Evolutionary conservation across 2,113 vertebrate species (phyloP).

Genomic region (Cettia cetti): DNA sequence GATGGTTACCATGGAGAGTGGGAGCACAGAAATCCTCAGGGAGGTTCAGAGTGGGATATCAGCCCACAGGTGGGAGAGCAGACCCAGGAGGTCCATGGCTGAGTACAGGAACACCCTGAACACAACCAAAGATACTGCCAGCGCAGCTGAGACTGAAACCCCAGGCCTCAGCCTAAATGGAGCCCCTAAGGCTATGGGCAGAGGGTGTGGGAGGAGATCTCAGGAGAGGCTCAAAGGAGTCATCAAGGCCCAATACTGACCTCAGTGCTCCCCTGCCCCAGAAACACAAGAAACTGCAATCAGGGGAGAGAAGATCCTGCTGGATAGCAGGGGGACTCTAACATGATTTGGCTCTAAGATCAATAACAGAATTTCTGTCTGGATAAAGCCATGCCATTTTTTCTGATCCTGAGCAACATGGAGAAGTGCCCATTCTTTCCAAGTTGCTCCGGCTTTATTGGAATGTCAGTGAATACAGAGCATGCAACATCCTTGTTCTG

Average conservation of each 20-base stretch:
- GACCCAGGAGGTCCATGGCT: fast-evolving
- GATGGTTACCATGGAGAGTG: background rate
- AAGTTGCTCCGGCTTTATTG: background rate
- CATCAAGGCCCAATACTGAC: background rate
- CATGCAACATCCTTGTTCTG: background rate
- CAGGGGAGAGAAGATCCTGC: background rate
- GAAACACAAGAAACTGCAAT: background rate
- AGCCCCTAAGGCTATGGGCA: background rate
- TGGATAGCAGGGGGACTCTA: background rate
- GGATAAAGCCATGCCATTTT: background rate
- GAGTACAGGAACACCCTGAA: fast-evolving
- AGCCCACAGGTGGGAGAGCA: background rate
- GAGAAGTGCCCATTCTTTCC: background rate
- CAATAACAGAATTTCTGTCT: background rate
- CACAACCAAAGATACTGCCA: fast-evolving
- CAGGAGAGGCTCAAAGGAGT: background rate
- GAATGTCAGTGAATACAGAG: background rate
- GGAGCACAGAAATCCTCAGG: background rate
- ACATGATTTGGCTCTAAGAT: background rate
- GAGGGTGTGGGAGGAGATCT: background rate
- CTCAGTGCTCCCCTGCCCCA: background rate
- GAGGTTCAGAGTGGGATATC: background rate
- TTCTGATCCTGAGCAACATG: background rate
- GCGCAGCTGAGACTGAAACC: fast-evolving
- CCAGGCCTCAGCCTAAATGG: background rate